A percentile compares a stretch with the other conserved stretches of the same genome.
Conservation (phyloP, 2,888 invertebrate genomes). For the Minunthozetes semirufus region DNA sequence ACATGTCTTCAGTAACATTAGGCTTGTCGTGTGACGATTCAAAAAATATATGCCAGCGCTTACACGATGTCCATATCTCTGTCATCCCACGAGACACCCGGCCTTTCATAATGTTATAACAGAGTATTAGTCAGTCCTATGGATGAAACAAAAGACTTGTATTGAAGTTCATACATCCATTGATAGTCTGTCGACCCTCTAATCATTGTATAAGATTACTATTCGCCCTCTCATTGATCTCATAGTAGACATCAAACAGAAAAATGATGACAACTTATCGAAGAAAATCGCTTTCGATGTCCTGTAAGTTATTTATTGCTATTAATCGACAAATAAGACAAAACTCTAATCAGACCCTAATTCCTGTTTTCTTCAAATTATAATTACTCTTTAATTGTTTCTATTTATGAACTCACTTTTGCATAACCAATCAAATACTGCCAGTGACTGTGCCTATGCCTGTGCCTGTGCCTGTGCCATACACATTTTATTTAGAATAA, state of each 20-base stretch:
- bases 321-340: neutral
- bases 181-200: conserved; percentile 6
- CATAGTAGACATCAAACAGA: neutral
- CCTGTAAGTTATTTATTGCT: conserved; percentile 14
- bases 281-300: neutral
- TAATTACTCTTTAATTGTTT: no score
- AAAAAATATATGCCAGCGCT: neutral
- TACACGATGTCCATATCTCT: neutral
- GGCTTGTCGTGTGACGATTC: neutral
- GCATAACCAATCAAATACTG: no score
- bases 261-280: neutral
- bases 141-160: conserved; percentile 13
- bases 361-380: neutral
- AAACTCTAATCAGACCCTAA: neutral
- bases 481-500: no score
- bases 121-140: conserved; percentile 23
- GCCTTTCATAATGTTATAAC: conserved; percentile 9
- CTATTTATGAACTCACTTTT: no score
- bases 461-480: no score
- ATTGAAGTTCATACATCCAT: neutral
- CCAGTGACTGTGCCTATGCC: no score
- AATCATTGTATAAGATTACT: conserved; percentile 20
- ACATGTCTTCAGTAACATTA: conserved; percentile 26
- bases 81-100: conserved; percentile 5
- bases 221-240: neutral